These are phyloP conservation scores for Electrophaes corylata DNA, from an alignment of 2,888 invertebrate species.

Conservation along the genomic window DNA sequence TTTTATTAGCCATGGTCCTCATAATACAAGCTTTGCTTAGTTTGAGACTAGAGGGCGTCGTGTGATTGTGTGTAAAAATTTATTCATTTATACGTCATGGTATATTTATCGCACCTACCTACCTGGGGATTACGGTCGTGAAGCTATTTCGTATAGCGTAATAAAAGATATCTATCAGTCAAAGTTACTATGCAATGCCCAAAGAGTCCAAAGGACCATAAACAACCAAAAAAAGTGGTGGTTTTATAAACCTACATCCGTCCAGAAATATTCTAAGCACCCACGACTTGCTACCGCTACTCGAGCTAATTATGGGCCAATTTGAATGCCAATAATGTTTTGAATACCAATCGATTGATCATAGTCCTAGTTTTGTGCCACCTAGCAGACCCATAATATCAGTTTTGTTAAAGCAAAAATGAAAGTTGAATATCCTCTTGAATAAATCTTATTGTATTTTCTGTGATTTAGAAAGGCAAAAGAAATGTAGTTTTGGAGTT, in stretches of 20 bases:
- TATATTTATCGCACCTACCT: no score
- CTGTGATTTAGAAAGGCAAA: background rate
- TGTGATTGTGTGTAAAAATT: no score
- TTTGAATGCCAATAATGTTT: conserved; percentile 40
- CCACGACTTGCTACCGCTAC: conserved; percentile 44
- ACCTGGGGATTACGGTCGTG: no score
- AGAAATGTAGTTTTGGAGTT: background rate
- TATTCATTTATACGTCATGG: no score
- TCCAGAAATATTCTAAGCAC: conserved; percentile 16
- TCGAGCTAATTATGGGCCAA: conserved; percentile 45
- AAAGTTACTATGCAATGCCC: no score
- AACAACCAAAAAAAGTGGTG: background rate
- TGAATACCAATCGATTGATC: conserved; percentile 42
- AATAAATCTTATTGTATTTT: background rate
- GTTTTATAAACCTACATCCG: conserved; percentile 15
- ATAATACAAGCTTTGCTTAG: no score
- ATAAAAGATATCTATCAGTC: no score
- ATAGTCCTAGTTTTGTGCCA: background rate
- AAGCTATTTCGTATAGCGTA: no score
- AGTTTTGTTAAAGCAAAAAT: background rate
- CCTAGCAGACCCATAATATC: conserved; percentile 3
- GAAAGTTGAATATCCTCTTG: background rate
- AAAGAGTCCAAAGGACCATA: background rate
- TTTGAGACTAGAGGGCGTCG: no score
- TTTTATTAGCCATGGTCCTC: no score